Evolutionary conservation across 2,113 vertebrate genomes (phyloP), one percentile per base, ranked within the genome.

Genomic region (Labeo catla): DNA sequence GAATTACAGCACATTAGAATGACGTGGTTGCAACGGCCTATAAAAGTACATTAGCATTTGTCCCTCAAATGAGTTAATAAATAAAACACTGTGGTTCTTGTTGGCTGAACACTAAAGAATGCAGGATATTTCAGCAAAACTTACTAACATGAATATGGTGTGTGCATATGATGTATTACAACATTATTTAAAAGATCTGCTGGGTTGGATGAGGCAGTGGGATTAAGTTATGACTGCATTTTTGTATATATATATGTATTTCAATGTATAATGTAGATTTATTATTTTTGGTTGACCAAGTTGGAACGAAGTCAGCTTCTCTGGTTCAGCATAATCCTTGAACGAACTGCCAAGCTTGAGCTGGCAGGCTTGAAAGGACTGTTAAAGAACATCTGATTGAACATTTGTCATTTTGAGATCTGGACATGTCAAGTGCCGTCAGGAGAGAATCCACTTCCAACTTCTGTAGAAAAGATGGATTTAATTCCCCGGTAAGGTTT

Each of bases 321-420:
- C 70, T 65, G 73, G n/a, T 83, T 65, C 82, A n/a, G 47, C 82
- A 81, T 84, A 84, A 76, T 78, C 79, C 84, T 21, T 21, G 45
- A 39, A 65, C 28, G 36, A 36, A 47, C 61, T 23, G 85, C 82
- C 84, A 84, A 84, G 85, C 49, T 10, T 50, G 81, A 78, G 50
- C 85, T 86, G 88, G 77, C 83, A 87, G 77, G 15, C 68, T 72
- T 47, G 34, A 72, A 61, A 70, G 77, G 81, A 74, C 61, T 81
- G 85, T 65, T 87, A 77, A 86, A 85, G 76, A 86, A 86, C 65
- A 82, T 86, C 81, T 83, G 76, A 86, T 81, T 70, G 70, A 87
- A 82, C 70, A 85, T 82, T 87, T 87, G 76, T 87, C 77, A 85
- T 87, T 82, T 82, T 34, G 61, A 87, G 80, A 63, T 83, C 76